These are phyloP conservation scores for Ascaphus truei DNA, from an alignment of 2,113 vertebrate species.

Conservation along the genomic window DNA sequence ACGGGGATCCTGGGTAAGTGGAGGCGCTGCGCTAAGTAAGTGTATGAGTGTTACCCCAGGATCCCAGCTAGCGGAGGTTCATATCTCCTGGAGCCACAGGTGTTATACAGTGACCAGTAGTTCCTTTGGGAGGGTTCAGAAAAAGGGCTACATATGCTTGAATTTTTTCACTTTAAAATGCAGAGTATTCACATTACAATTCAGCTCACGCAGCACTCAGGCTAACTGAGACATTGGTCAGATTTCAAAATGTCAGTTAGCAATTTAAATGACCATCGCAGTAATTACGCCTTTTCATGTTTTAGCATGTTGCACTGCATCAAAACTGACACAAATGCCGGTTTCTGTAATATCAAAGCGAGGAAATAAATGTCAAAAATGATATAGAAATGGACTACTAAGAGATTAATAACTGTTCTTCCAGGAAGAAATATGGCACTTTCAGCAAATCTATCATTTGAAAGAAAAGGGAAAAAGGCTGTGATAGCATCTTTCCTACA, in stretches of 20 bases:
- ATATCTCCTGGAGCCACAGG: no score
- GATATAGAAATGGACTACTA: slow-evolving; percentile 68
- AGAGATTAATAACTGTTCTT: slow-evolving; percentile 75
- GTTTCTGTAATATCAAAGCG: slow-evolving; percentile 67
- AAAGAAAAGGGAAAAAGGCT: slow-evolving; percentile 43
- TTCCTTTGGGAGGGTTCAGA: no score
- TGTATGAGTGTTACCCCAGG: no score
- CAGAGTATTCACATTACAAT: slow-evolving; percentile 45
- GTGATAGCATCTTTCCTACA: slow-evolving; percentile 71
- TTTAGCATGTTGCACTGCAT: slow-evolving; percentile 65
- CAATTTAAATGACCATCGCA: slow-evolving; percentile 70
- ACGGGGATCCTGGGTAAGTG: no score
- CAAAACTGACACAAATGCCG: slow-evolving; percentile 69
- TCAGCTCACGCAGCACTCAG: slow-evolving; percentile 40
- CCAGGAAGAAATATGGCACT: slow-evolving; percentile 65
- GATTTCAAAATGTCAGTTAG: slow-evolving; percentile 81
- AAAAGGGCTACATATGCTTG: neutral
- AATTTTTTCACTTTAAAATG: no score
- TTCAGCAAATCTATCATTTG: slow-evolving; percentile 73
- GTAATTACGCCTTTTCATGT: slow-evolving; percentile 78
- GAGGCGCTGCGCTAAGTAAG: no score
- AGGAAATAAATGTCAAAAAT: slow-evolving; percentile 71
- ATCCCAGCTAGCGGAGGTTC: no score
- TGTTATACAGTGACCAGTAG: no score
- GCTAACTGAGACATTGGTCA: slow-evolving; percentile 57